phyloP scores from a whole-genome alignment of 2,797 vertebrate species.

The Thamnophis elegans region DNA sequence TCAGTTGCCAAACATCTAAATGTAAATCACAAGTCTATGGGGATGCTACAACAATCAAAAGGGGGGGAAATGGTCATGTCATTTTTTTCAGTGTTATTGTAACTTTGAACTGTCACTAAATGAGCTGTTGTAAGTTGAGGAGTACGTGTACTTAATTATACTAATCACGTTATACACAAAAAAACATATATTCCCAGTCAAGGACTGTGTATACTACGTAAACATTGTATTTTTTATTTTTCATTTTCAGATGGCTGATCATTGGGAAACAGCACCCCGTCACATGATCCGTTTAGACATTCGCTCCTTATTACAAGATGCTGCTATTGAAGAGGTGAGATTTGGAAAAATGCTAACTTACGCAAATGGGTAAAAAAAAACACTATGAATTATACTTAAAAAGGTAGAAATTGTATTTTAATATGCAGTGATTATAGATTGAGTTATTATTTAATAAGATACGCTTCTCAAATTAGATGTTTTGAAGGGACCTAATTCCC shows the following conservation, averaged over 20 bases:
- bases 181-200: not conserved
- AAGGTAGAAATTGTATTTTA: not conserved
- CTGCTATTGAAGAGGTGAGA: constrained; percentile 94
- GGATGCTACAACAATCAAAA: no score
- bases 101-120: no score
- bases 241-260: constrained; percentile 84
- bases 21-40: no score
- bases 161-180: constrained; percentile 1
- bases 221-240: constrained; percentile 25
- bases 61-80: no score
- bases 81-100: no score
- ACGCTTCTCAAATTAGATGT: constrained; percentile 1
- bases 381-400: not conserved
- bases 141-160: not conserved
- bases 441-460: constrained; percentile 13
- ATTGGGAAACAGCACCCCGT: constrained; percentile 93
- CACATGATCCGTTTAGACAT: constrained; percentile 98
- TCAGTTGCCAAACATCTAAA: no score
- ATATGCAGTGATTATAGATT: constrained; percentile 2
- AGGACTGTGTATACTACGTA: not conserved
- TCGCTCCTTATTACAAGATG: constrained; percentile 93
- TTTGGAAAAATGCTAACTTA: not conserved
- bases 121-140: no score
- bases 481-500: not conserved
- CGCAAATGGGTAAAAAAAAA: not conserved